These are phyloP conservation scores for Acomys russatus DNA, from an alignment of 2,797 vertebrate species.

Conservation along the genomic window DNA sequence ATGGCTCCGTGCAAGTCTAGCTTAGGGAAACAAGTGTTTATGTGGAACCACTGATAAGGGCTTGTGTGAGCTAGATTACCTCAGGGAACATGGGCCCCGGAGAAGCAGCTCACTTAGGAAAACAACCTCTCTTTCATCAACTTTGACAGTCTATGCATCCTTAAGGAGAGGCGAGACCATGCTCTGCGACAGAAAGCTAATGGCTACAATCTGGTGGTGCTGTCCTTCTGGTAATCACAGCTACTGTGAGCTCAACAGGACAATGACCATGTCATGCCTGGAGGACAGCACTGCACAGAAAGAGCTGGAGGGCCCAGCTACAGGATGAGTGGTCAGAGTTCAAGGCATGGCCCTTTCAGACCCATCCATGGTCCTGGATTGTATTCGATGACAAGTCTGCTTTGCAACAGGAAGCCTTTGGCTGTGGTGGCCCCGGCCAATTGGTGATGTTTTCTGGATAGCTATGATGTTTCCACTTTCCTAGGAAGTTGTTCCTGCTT, in stretches of 20 bases:
- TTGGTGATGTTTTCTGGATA: slow-evolving; percentile 25
- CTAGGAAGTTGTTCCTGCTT: slow-evolving; percentile 41
- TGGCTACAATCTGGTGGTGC: background rate
- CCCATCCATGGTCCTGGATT: background rate
- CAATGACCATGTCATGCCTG: background rate
- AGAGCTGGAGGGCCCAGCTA: background rate
- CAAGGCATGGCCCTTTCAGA: background rate
- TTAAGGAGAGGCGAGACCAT: background rate
- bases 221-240: too few species aligned
- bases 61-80: too few species aligned
- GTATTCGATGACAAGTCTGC: background rate
- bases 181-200: background rate
- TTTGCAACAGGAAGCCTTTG: slow-evolving; percentile 1
- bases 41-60: background rate
- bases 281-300: background rate
- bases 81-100: background rate
- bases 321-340: background rate
- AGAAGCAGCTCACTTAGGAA: background rate
- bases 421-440: background rate
- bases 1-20: too few species aligned
- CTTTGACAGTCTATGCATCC: background rate
- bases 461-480: background rate
- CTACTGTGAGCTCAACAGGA: background rate
- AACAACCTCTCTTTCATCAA: background rate
- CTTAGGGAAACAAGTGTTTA: background rate